These are phyloP conservation scores for Heterodera filipjevi DNA, from an alignment of 2,888 invertebrate species.

Conservation along the genomic window DNA sequence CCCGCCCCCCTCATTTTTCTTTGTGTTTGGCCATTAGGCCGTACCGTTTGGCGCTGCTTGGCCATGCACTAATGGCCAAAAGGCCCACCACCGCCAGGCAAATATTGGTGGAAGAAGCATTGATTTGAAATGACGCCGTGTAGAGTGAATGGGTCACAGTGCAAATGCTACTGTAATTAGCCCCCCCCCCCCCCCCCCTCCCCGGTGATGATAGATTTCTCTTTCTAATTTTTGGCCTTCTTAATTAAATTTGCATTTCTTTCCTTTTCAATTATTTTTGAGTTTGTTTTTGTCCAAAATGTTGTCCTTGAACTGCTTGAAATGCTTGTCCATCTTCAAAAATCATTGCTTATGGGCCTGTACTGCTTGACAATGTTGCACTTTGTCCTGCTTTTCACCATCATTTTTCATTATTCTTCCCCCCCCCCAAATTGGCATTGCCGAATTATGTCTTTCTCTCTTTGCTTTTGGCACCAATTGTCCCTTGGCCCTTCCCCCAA, in stretches of 20 bases:
- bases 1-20: neutral
- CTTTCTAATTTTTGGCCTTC: too few relatives aligned
- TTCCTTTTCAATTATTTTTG: too few relatives aligned
- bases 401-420: neutral
- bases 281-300: too few relatives aligned
- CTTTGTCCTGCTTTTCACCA: neutral
- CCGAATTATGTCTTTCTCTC: neutral
- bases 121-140: neutral
- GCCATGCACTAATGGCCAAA: neutral
- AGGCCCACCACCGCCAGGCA: too few relatives aligned
- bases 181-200: too few relatives aligned
- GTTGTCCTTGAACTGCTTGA: too few relatives aligned
- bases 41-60: neutral
- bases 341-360: too few relatives aligned
- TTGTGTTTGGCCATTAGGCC: neutral
- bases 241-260: too few relatives aligned
- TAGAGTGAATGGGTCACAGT: too few relatives aligned
- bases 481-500: neutral
- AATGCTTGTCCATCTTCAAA: too few relatives aligned
- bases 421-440: neutral
- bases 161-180: too few relatives aligned
- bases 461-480: neutral
- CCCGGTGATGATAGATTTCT: too few relatives aligned
- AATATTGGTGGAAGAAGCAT: neutral
- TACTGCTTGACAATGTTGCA: neutral